Percentiles rank a stretch among this genome's conserved stretches.
Evolutionary conservation across 2,797 vertebrate genomes (phyloP).

Genomic region (Cygnus olor): DNA sequence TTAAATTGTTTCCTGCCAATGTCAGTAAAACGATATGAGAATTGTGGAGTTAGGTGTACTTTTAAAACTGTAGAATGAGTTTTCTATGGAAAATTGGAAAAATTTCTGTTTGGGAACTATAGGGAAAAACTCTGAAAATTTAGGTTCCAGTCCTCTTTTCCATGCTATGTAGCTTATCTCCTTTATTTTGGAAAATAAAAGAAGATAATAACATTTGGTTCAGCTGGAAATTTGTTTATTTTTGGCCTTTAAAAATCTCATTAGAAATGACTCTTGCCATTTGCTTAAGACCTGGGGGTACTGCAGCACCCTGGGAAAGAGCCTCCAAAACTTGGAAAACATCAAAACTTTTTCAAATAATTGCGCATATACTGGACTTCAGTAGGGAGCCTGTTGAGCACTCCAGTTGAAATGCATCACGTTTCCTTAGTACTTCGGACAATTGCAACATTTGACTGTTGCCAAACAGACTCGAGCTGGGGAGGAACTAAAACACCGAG

Average conservation of each 20-base stretch:
- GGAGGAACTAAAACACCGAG: background rate
- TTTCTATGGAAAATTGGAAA: background rate
- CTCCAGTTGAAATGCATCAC: rapidly evolving
- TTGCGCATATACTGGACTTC: too few species aligned
- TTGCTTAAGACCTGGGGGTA: background rate
- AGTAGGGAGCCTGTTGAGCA: background rate
- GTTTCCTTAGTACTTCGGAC: background rate
- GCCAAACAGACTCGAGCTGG: background rate
- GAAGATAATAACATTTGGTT: background rate
- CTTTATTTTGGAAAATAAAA: background rate
- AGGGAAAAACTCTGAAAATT: background rate
- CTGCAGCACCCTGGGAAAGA: background rate
- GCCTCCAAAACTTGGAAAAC: background rate
- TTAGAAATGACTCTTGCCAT: background rate
- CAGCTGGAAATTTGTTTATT: background rate
- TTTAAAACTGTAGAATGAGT: background rate
- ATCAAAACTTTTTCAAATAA: background rate
- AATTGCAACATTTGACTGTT: background rate
- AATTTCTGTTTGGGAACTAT: background rate
- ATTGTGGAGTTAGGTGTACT: background rate
- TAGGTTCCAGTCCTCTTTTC: background rate
- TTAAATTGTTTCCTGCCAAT: background rate
- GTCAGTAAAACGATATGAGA: background rate
- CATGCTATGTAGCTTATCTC: rapidly evolving
- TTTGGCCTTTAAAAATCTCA: background rate